phyloP scores from a whole-genome alignment of 2,888 invertebrate species.

The Drosophila leonis region DNA sequence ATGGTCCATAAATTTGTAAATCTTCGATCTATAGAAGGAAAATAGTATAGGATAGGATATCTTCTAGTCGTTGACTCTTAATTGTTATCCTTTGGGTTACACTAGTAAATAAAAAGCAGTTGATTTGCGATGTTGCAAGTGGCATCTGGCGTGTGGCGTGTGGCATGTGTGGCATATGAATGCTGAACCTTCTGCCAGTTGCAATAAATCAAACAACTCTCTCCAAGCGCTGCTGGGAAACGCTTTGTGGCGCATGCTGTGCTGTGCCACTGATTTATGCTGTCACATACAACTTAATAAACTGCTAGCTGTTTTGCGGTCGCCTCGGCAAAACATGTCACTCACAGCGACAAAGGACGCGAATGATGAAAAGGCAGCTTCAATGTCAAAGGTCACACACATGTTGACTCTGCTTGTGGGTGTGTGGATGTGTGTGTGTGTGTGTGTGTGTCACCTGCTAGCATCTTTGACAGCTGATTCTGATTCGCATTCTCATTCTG shows the following conservation, averaged over 20 bases:
- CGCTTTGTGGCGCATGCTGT: constrained; percentile 38
- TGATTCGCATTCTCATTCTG: constrained; percentile 34
- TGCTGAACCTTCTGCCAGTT: constrained; percentile 27
- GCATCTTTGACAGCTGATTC: constrained; percentile 42
- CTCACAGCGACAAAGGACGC: constrained; percentile 33
- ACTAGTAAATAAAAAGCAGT: constrained; percentile 30
- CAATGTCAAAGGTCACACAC: constrained; percentile 68
- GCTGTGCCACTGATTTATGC: constrained; percentile 67
- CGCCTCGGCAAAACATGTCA: constrained; percentile 42
- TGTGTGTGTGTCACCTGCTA: constrained; percentile 23
- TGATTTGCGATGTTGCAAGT: constrained; percentile 24
- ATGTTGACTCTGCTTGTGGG: background rate
- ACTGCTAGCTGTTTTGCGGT: constrained; percentile 30
- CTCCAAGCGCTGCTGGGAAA: constrained; percentile 14
- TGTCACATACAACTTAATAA: constrained; percentile 65
- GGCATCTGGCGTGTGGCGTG: background rate
- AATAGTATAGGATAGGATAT: background rate
- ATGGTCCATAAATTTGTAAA: no score
- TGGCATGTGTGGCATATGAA: constrained; percentile 13
- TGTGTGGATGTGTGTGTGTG: background rate
- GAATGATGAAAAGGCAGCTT: constrained; percentile 53
- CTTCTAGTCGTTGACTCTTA: background rate
- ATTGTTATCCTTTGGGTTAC: background rate
- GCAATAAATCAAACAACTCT: constrained; percentile 52
- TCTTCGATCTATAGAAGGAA: background rate